These are phyloP conservation scores for Shinisaurus crocodilurus DNA, from an alignment of 2,113 vertebrate species.

Conservation along the genomic window DNA sequence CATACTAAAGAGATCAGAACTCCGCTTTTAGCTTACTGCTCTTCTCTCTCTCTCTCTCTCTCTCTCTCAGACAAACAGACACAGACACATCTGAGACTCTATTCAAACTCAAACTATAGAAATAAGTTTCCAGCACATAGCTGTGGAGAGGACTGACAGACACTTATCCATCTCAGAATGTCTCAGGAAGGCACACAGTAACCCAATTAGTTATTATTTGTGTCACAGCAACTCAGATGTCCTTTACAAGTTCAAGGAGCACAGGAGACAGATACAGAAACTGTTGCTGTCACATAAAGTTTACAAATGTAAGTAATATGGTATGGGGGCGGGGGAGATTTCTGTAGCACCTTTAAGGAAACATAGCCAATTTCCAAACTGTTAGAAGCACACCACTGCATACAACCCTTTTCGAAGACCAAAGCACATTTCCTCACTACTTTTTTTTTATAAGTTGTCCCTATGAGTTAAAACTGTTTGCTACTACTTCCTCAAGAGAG, in stretches of 20 bases:
- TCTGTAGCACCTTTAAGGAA: not conserved
- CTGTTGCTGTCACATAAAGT: not conserved
- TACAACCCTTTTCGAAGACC: not conserved
- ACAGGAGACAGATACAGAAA: not conserved
- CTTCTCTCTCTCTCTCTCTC: not conserved
- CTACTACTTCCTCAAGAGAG: not conserved
- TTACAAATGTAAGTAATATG: not conserved
- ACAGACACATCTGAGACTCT: not conserved
- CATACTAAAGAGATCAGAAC: slow-evolving; percentile 1
- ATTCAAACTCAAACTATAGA: not conserved
- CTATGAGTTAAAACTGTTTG: not conserved
- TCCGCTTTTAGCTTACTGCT: slow-evolving; percentile 1
- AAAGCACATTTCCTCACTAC: not conserved
- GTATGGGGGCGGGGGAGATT: not conserved
- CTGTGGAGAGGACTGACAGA: not conserved
- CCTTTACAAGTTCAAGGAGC: not conserved
- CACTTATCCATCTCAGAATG: not conserved
- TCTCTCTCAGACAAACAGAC: too few species aligned
- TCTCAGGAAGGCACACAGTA: not conserved
- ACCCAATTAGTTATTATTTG: not conserved
- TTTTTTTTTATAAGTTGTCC: not conserved
- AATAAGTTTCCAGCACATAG: not conserved
- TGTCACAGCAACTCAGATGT: not conserved
- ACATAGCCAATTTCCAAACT: not conserved
- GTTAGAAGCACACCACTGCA: not conserved